Evolutionary conservation across 2,113 vertebrate species (phyloP).

Genomic region (Turnix velox): DNA sequence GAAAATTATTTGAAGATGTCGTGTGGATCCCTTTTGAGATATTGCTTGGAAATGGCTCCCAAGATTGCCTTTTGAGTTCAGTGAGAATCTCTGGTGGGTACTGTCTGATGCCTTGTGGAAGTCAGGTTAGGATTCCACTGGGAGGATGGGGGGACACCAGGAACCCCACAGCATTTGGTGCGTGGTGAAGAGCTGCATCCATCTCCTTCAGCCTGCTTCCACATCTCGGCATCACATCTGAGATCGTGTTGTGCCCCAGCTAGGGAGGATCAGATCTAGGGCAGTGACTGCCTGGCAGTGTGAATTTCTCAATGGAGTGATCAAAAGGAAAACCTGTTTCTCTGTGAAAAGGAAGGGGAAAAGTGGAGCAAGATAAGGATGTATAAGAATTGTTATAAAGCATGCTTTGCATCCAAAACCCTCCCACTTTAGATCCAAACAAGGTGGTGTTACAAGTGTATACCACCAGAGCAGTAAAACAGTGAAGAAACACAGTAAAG

Average conservation of each 20-base stretch:
- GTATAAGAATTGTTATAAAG: not conserved
- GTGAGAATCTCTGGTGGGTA: rapidly evolving
- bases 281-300: not conserved
- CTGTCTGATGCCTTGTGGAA: too few species aligned
- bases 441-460: not conserved
- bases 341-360: not conserved
- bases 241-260: not conserved
- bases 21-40: rapidly evolving
- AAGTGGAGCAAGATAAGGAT: not conserved
- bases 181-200: not conserved
- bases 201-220: not conserved
- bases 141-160: not conserved
- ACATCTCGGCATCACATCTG: rapidly evolving
- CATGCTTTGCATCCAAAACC: not conserved
- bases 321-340: not conserved
- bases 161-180: rapidly evolving
- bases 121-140: rapidly evolving
- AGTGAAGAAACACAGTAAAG: rapidly evolving
- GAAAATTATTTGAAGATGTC: not conserved
- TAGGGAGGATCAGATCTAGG: not conserved
- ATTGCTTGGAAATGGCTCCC: not conserved
- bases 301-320: not conserved
- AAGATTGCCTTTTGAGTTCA: not conserved
- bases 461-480: not conserved
- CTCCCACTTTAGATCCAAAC: not conserved